These are phyloP conservation scores for Orussus abietinus DNA, from an alignment of 1,140 invertebrate genomes.

Conservation along the genomic window DNA sequence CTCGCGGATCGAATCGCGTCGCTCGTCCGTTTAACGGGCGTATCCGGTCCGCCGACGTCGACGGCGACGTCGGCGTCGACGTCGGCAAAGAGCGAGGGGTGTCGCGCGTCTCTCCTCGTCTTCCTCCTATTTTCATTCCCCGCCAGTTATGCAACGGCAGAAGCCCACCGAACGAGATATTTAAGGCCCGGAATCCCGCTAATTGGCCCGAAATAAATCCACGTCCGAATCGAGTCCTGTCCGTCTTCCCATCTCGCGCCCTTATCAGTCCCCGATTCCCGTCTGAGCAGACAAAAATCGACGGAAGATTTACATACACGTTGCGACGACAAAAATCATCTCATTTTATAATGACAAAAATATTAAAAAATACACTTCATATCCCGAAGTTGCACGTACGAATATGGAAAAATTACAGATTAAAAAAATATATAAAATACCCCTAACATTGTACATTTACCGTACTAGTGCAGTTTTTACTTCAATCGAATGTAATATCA, in stretches of 20 bases:
- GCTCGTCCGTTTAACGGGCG: conserved; percentile 9
- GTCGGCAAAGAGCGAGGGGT: conserved; percentile 6
- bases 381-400: too few relatives aligned
- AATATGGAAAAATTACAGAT: too few relatives aligned
- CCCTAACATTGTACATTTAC: too few relatives aligned
- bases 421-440: too few relatives aligned
- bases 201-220: conserved; percentile 49
- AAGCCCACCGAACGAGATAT: conserved; percentile 29
- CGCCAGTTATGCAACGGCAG: conserved; percentile 39
- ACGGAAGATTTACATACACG: neutral
- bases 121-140: conserved; percentile 20
- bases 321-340: too few relatives aligned
- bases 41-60: conserved; percentile 3
- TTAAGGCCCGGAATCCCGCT: conserved; percentile 41
- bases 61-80: conserved; percentile 7
- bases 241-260: neutral
- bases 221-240: conserved; percentile 20
- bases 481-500: too few relatives aligned
- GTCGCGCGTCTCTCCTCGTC: conserved; percentile 21
- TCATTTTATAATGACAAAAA: too few relatives aligned
- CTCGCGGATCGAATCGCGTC: conserved; percentile 6
- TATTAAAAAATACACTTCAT: too few relatives aligned
- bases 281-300: conserved; percentile 3
- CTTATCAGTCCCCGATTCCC: neutral
- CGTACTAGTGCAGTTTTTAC: too few relatives aligned